Percentiles rank a stretch among this genome's conserved stretches.
phyloP scores from a whole-genome alignment of 2,797 vertebrate species.

The Trachops cirrhosus region DNA sequence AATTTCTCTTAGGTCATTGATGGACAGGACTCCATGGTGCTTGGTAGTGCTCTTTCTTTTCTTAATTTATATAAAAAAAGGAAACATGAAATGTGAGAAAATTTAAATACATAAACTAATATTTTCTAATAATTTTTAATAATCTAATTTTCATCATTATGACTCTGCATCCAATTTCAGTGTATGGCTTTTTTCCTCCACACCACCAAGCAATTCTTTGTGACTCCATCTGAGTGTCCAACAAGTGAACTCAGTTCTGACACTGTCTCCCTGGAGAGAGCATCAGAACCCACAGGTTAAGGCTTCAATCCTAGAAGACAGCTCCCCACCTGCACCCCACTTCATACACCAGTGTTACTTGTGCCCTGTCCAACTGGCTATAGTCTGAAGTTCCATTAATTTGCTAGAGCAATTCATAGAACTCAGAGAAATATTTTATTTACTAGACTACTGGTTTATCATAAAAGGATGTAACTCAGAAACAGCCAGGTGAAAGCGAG shows the following conservation, averaged over 20 bases:
- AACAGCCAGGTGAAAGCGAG: neutral
- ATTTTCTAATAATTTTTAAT: neutral
- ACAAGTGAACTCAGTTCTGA: neutral
- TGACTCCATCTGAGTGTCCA: neutral
- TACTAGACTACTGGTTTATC: neutral
- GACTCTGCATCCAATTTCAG: neutral
- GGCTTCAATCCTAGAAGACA: neutral
- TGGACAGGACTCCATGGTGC: neutral
- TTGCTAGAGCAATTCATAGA: neutral
- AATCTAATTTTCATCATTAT: constrained; percentile 22
- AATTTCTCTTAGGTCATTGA: neutral
- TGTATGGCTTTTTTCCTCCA: neutral
- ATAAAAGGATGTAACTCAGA: neutral
- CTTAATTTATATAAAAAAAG: neutral
- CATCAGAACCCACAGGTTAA: neutral
- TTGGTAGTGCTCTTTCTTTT: neutral
- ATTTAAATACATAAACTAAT: neutral
- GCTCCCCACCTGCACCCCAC: too few relatives aligned
- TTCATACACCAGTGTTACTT: neutral
- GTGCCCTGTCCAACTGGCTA: neutral
- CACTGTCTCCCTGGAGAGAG: neutral
- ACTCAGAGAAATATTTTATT: neutral
- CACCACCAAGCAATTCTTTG: neutral
- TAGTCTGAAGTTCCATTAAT: neutral
- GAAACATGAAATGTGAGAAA: neutral